Evolutionary conservation across 30 jellyfish, hydroid and myxozoan species (phyloP), one percentile per base, ranked within the genome.

Genomic region (Pelagia noctiluca): DNA sequence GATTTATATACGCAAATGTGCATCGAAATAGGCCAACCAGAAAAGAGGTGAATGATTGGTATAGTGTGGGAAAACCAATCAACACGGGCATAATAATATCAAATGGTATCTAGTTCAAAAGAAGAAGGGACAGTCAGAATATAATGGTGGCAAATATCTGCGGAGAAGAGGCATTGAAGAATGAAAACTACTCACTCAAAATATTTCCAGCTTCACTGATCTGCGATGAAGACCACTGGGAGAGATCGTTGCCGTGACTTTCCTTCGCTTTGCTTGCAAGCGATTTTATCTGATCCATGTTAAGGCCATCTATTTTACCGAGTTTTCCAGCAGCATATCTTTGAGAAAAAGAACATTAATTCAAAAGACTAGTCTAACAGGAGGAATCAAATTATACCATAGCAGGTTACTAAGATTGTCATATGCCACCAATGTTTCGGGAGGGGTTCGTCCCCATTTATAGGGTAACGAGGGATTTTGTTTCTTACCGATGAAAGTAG

Each of bases 301-400:
- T 83, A 29, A 90, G 83, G 0, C 87, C 96, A 11, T 52, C 84
- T 10, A 90, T 38, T 33, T 76, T 76, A 21, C 97, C 96, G 4
- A 90, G 33, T 54, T 70, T 75, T 3, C 93, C 96, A 11, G 89
- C 93, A 11, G 95, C 97, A 50, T 71, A 71, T 53, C 97, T 89
- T 2, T 3, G 16, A 31, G 57, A 7, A 35, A 25, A 13, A 13
- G 63, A 22, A 30, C 10, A 66, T 32, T 19, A 22, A 16, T 19
- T 13, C 22, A 8, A 10, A 21, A 66, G 7, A 24, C 21, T 12
- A 31, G 23, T 31, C 21, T 30, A 66, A 54, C 7, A 42, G 33
- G 8, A 71, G 84, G 16, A 0, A 42, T 16, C 16, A 23, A 37
- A 62, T 19, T 25, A 29, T 4, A 18, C 61, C 5, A 22, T 10